Evolutionary conservation across 2,888 invertebrate genomes (phyloP).

Genomic region (Cryptophagus acutangulus): DNA sequence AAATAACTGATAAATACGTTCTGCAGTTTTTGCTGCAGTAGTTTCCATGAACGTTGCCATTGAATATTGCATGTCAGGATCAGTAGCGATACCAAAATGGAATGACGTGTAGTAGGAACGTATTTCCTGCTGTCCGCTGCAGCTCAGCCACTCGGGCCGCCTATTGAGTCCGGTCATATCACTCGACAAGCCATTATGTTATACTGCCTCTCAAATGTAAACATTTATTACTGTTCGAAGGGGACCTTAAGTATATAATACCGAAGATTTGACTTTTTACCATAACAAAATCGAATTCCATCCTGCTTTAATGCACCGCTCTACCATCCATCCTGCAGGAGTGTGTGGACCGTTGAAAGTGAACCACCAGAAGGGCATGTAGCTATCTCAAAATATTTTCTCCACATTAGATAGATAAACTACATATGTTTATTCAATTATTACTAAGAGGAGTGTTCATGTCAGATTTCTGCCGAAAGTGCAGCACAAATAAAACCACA

Average conservation of each 20-base stretch:
- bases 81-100: constrained; percentile 31
- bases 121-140: constrained; percentile 45
- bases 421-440: constrained; percentile 26
- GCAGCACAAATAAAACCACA: too few relatives aligned
- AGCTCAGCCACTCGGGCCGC: constrained; percentile 33
- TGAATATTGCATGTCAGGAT: constrained; percentile 35
- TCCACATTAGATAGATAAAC: constrained; percentile 20
- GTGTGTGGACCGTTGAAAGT: not conserved
- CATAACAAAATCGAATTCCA: not conserved
- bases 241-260: constrained; percentile 4
- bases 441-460: constrained; percentile 18
- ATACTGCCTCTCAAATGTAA: constrained; percentile 40
- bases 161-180: constrained; percentile 40
- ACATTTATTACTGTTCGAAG: constrained; percentile 41
- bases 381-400: not conserved
- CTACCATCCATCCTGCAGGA: not conserved
- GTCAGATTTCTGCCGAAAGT: too few relatives aligned
- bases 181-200: constrained; percentile 42
- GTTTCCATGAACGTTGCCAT: constrained; percentile 15
- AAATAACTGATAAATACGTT: constrained; percentile 5
- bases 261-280: not conserved
- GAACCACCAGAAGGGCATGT: not conserved
- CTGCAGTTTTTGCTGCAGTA: constrained; percentile 15
- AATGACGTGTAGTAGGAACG: constrained; percentile 39
- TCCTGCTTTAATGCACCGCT: not conserved